Evolutionary conservation across 2,797 vertebrate species (phyloP), one percentile per base, ranked within the genome.

Genomic region (Microcaecilia unicolor): DNA sequence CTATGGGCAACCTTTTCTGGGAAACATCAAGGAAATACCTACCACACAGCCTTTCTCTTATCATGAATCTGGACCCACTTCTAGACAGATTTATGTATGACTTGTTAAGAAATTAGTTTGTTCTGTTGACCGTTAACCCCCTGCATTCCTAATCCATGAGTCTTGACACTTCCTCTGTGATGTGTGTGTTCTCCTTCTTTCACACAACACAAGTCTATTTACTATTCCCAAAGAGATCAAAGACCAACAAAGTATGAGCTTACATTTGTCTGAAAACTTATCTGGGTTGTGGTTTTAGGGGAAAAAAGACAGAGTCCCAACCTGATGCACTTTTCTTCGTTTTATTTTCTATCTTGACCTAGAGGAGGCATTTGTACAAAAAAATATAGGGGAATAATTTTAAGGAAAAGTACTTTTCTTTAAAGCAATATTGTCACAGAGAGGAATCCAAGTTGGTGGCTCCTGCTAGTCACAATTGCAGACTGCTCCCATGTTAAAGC

Each of bases 81-180:
- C 65, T 64, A 52, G 66, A 62, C 52, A 56, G 58, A 69, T 70
- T 66, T 69, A 55, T 31, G 66, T 57, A 46, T 74, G 64, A 74
- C 17, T 82, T 71, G 75, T 51, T 63, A 46, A 8, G 40, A 61
- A 56, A 70, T 71, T 41, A 42, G 72, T 67, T 57, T 58, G 59
- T 48, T 50, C 44, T 53, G 57, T 63, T 52, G 55, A 70, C 63
- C 38, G 41, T 74, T 74, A 80, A 74, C 70, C 59, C 51, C 51
- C 61, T 46, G 55, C 75, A 81, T 85, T 84, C 80, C 56, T 81
- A 53, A 50, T 36, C 15, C 48, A 71, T 83, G 72, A 77, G 55
- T 58, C 58, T 58, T 13, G n/a, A 64, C 20, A 24, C 37, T 58
- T 58, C 65, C 51, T 61, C 51, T 56, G 58, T 58, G 59, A 58